These are phyloP conservation scores for Samia ricini DNA, from an alignment of 1,140 invertebrate species.

Conservation along the genomic window DNA sequence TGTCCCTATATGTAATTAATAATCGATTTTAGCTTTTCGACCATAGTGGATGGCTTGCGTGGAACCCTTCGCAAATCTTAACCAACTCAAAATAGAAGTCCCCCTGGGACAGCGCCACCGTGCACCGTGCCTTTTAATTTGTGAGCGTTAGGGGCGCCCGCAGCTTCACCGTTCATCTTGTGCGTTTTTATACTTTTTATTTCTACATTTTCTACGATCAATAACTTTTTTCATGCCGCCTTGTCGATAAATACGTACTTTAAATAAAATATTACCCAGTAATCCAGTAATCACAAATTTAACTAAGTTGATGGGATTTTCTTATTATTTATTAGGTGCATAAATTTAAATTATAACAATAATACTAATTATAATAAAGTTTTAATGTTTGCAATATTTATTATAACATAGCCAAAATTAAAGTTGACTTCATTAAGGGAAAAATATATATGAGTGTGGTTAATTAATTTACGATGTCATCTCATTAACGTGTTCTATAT, in stretches of 20 bases:
- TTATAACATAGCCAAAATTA: no score
- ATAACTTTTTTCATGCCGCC: neutral
- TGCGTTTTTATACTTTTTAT: neutral
- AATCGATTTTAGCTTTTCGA: slow-evolving; percentile 66
- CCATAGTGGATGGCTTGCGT: slow-evolving; percentile 40
- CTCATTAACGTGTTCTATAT: no score
- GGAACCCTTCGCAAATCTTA: slow-evolving; percentile 65
- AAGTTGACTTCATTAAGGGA: no score
- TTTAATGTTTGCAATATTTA: no score
- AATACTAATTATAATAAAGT: no score
- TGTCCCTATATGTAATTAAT: slow-evolving; percentile 73
- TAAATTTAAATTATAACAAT: no score
- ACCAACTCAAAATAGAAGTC: slow-evolving; percentile 57
- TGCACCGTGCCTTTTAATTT: slow-evolving; percentile 73
- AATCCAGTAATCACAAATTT: no score
- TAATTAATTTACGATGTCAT: no score
- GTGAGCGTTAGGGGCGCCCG: slow-evolving; percentile 59
- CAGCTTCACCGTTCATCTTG: neutral
- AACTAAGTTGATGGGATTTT: no score
- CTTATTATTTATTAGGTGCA: no score
- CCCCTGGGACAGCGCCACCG: slow-evolving; percentile 34
- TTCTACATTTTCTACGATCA: neutral
- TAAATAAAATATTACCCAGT: no score
- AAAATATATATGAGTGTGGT: no score
- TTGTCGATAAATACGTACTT: neutral